Evolutionary conservation across 2,888 invertebrate species (phyloP).

Genomic region (Rhodophaea formosa): DNA sequence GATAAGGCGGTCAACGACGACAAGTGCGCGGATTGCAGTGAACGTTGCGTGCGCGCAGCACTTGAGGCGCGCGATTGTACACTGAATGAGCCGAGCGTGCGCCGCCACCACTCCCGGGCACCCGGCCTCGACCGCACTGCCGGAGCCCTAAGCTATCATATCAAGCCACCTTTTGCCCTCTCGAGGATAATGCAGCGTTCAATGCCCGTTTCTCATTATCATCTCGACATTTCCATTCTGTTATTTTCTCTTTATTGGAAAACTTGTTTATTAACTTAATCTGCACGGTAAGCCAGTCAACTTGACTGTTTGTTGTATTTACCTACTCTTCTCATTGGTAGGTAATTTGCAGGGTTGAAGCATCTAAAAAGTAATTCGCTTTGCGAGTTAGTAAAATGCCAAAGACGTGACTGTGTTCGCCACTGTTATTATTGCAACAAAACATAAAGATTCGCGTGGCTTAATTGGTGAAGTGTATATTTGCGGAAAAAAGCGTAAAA

Average conservation of each 20-base stretch:
- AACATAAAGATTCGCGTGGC: slow-evolving; percentile 29
- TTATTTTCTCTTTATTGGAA: neutral
- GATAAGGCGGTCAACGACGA: slow-evolving; percentile 57
- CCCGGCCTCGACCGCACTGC: slow-evolving; percentile 69
- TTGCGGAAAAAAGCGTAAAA: slow-evolving; percentile 71
- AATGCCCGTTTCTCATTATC: slow-evolving; percentile 62
- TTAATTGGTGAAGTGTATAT: slow-evolving; percentile 40
- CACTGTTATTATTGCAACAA: slow-evolving; percentile 24
- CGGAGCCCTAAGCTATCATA: slow-evolving; percentile 64
- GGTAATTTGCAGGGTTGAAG: slow-evolving; percentile 19
- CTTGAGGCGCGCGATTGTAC: slow-evolving; percentile 70
- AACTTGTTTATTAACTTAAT: slow-evolving; percentile 1
- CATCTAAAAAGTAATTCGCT: slow-evolving; percentile 24
- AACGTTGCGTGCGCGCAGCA: slow-evolving; percentile 72
- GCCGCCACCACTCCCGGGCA: slow-evolving; percentile 67
- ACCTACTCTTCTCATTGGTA: neutral
- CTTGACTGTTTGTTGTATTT: neutral
- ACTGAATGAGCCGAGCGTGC: slow-evolving; percentile 63
- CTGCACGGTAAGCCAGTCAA: neutral
- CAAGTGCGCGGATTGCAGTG: slow-evolving; percentile 53
- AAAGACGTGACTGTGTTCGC: slow-evolving; percentile 37
- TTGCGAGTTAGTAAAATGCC: slow-evolving; percentile 30
- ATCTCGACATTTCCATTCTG: slow-evolving; percentile 39
- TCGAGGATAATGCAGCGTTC: slow-evolving; percentile 66
- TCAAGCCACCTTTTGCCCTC: slow-evolving; percentile 69